Conservation (phyloP, 2,113 vertebrate species). For the Phocoena sinus region DNA sequence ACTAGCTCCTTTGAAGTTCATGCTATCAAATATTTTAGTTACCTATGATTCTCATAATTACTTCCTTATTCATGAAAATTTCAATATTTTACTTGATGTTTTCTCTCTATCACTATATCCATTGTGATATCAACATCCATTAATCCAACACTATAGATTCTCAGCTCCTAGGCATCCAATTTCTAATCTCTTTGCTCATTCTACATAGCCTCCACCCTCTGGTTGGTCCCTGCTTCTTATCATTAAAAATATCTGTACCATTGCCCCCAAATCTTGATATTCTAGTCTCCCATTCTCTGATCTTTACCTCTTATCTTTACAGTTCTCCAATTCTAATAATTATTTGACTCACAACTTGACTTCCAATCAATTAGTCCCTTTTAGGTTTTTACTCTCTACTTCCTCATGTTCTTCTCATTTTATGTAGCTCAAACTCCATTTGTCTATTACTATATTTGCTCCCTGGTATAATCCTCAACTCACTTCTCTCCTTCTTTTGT, state of each 20-base stretch:
- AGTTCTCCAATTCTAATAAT: neutral
- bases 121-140: neutral
- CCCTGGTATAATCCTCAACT: neutral
- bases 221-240: neutral
- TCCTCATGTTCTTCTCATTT: neutral
- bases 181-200: neutral
- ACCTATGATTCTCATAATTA: neutral
- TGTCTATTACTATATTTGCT: neutral
- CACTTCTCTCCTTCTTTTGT: neutral
- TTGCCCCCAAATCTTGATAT: neutral
- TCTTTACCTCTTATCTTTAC: neutral
- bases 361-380: neutral
- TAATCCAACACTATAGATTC: neutral
- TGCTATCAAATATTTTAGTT: neutral
- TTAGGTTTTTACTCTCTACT: neutral
- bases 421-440: neutral
- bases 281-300: neutral
- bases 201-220: neutral
- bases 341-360: neutral
- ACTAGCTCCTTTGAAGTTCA: neutral
- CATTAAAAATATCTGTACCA: neutral
- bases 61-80: neutral
- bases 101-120: neutral
- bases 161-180: neutral
- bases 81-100: neutral